Base-by-base conservation (phyloP, 2,797 vertebrate species). In the Meriones psammophilus region DNA sequence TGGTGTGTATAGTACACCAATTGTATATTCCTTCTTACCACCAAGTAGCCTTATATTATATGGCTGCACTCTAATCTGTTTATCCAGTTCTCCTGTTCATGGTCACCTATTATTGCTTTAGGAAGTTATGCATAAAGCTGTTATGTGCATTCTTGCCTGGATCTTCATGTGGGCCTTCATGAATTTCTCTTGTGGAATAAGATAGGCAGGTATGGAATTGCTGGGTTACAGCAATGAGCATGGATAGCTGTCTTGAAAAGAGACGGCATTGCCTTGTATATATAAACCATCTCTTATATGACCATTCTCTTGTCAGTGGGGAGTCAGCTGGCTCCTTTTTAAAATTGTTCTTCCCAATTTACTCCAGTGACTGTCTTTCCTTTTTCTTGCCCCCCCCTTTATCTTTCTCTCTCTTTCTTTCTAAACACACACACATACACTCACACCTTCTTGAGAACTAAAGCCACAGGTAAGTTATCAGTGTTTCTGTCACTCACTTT, bases 191-290 rank as follows among this genome's bases (percentile, higher is more conserved):
- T 68, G n/a, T 91, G 64, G 50, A 69, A 36, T 71, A 71, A 84
- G 92, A 89, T 60, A 50, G 54, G 3, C 56, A 94, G 60, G 50
- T 76, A 8, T 64, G 6, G 5, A 76, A 64, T 62, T 92, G 3
- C 12, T 76, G 30, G 20, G 15, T 92, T 15, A 84, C 2, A 94
- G 50, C 22, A 54, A 22, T 8, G 68, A 20, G 39, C 58, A n/a
- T 30, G 60, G 5, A 24, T n/a, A n/a, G 39, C 15, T 76, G 66
- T 46, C 92, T 89, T 94, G 20, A 46, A 95, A 93, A 90, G 18
- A 74, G 42, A 6, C 33, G 24, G 1, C 4, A 39, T 69, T 69
- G 24, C 50, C 3, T 90, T 78, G 73, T 81, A 17, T 69, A 74
- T 12, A 83, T 22, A 60, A 92, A 87, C 26, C 2, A 12, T 71